Percentiles rank a stretch among this genome's conserved stretches.
Conservation (phyloP, 2,797 vertebrate species). For the Halcyon badia region DNA sequence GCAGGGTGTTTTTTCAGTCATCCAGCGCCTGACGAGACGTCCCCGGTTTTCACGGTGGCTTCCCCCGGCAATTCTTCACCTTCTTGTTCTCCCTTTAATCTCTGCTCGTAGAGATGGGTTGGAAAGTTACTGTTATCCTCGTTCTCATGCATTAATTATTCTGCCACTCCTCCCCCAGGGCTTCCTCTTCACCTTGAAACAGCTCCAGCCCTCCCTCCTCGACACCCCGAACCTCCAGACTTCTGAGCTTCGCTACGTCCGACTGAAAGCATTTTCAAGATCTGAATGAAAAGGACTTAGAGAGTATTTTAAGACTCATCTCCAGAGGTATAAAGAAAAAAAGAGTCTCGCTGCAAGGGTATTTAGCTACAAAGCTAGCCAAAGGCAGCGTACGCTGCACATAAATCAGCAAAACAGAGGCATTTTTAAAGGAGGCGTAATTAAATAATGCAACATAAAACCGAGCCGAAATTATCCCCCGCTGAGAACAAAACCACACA, state of each 20-base stretch:
- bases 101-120: not conserved
- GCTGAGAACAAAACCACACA: conserved; percentile 27
- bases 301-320: conserved; percentile 14
- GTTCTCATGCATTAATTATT: not conserved
- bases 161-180: not conserved
- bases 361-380: not conserved
- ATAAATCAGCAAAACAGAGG: conserved; percentile 37
- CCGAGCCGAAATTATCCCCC: conserved; percentile 12
- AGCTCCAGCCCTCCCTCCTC: not conserved
- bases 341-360: not conserved
- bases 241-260: not conserved
- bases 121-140: not conserved
- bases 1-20: not conserved
- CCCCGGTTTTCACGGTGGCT: not conserved
- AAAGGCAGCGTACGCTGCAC: not conserved
- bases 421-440: not conserved
- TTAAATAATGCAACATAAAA: conserved; percentile 57
- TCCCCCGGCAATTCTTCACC: not conserved
- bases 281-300: conserved; percentile 12
- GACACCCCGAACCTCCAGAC: not conserved
- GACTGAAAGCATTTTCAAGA: not conserved
- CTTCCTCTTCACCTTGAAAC: not conserved
- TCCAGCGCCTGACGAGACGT: not conserved
- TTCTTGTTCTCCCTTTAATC: not conserved
- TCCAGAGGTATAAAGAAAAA: not conserved